Conservation (phyloP, 2,888 invertebrate genomes). For the Hyposoter didymator region DNA sequence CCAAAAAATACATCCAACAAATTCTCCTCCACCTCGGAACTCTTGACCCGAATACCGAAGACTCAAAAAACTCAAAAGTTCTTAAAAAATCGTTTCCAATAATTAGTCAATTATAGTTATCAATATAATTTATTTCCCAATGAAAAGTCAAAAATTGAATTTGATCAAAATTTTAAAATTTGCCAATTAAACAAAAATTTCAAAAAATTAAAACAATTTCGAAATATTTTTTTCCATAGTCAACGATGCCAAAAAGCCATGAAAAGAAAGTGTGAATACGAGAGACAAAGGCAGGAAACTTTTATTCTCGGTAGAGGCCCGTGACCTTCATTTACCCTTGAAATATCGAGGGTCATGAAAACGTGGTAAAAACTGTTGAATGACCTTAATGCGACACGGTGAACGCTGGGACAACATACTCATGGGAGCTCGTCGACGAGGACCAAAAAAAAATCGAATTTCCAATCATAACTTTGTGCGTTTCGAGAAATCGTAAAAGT, state of each 20-base stretch:
- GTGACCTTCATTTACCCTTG: no score
- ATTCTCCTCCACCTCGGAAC: not conserved
- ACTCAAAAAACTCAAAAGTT: not conserved
- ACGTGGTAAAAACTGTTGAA: no score
- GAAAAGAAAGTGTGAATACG: no score
- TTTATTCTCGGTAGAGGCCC: no score
- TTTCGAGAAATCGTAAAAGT: slow-evolving; percentile 60
- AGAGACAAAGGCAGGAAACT: no score
- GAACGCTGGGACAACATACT: slow-evolving; percentile 86
- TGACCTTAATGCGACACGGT: slow-evolving; percentile 71
- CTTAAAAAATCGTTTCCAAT: not conserved
- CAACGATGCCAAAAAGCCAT: no score
- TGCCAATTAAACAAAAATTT: not conserved
- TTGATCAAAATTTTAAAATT: not conserved
- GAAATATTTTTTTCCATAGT: no score
- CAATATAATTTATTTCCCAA: not conserved
- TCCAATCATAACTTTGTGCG: not conserved
- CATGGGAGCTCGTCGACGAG: slow-evolving; percentile 78
- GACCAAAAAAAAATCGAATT: not conserved
- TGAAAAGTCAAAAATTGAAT: not conserved
- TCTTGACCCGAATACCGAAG: not conserved
- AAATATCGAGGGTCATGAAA: no score
- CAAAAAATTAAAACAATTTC: no score
- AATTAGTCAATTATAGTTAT: not conserved
- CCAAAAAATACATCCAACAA: not conserved